Evolutionary conservation across 2,113 vertebrate genomes (phyloP).

Genomic region (Passer montanus): DNA sequence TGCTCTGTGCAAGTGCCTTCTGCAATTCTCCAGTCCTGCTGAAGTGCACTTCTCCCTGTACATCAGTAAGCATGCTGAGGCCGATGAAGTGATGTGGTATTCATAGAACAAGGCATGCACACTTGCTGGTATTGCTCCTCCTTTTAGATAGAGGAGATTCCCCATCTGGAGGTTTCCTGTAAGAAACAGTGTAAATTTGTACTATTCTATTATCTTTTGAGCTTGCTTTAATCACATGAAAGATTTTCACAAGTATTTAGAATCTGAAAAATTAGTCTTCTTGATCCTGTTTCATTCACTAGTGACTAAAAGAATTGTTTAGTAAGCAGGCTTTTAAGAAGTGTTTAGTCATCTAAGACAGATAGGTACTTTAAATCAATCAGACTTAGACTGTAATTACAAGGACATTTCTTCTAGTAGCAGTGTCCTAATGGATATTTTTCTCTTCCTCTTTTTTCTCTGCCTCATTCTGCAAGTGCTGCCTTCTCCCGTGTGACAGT

Average conservation of each 20-base stretch:
- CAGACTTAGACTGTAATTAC: background rate
- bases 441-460: background rate
- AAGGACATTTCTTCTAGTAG: background rate
- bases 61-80: background rate
- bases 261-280: background rate
- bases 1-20: background rate
- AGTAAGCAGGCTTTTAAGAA: background rate
- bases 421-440: background rate
- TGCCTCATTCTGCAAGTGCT: background rate
- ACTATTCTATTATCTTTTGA: background rate
- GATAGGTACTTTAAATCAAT: background rate
- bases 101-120: background rate
- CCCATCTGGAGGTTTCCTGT: background rate
- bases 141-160: background rate
- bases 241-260: background rate
- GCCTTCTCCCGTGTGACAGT: background rate
- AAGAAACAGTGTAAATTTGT: background rate
- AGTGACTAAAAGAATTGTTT: background rate
- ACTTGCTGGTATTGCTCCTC: background rate
- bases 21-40: background rate
- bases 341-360: background rate
- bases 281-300: background rate
- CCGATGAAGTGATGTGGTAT: background rate
- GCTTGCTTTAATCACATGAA: background rate
- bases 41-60: background rate